Evolutionary conservation across 1,140 invertebrate genomes (phyloP).

Genomic region (Dinothrombium tinctorium): DNA sequence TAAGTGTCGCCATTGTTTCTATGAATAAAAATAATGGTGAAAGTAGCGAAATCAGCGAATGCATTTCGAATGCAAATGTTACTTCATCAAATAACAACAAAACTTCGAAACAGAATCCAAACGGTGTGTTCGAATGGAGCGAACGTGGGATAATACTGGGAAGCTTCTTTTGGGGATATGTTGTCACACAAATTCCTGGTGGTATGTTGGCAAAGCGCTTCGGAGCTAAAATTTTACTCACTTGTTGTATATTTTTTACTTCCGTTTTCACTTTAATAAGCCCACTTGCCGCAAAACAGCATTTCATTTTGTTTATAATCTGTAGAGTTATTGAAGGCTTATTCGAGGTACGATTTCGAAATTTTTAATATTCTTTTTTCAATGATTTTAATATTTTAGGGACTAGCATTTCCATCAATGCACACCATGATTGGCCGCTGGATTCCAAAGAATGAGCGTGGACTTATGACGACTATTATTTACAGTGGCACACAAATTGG

Average conservation of each 20-base stretch:
- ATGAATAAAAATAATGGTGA: constrained; percentile 81
- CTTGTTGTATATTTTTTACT: constrained; percentile 48
- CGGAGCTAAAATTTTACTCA: constrained; percentile 62
- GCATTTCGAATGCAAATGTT: too few species aligned
- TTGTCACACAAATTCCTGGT: constrained; percentile 53
- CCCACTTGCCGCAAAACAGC: constrained; percentile 4
- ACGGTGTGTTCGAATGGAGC: too few species aligned
- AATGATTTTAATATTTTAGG: constrained; percentile 4
- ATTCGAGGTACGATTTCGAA: neutral
- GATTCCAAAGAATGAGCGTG: constrained; percentile 13
- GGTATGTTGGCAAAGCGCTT: constrained; percentile 45
- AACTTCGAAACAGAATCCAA: too few species aligned
- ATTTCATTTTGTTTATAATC: constrained; percentile 2
- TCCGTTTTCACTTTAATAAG: constrained; percentile 7
- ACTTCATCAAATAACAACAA: too few species aligned
- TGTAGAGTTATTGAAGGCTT: constrained; percentile 14
- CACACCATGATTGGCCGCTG: constrained; percentile 21
- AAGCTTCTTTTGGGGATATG: constrained; percentile 67
- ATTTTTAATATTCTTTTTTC: neutral
- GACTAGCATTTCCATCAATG: constrained; percentile 20
- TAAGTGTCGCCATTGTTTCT: constrained; percentile 86
- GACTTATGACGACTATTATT: constrained; percentile 9
- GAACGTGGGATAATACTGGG: too few species aligned
- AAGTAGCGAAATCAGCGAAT: too few species aligned
- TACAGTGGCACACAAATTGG: constrained; percentile 18